These are phyloP conservation scores for Anastatus disparis DNA, from an alignment of 1,140 invertebrate species.

Conservation along the genomic window DNA sequence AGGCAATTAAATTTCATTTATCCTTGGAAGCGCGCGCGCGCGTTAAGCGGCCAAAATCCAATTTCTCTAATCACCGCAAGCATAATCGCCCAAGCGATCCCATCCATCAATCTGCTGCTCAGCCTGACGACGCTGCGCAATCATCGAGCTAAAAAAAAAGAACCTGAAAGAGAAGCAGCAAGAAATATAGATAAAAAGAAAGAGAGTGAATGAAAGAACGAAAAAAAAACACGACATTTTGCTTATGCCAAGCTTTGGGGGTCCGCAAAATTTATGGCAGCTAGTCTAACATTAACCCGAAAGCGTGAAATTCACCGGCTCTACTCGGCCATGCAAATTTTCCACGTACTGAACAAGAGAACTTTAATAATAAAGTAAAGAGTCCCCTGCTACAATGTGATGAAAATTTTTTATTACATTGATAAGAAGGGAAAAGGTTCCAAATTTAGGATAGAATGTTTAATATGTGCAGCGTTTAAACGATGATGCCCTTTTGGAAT, in stretches of 20 bases:
- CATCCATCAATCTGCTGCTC: slow-evolving; percentile 20
- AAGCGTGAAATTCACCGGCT: slow-evolving; percentile 10
- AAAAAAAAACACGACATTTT: no score
- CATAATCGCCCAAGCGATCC: slow-evolving; percentile 18
- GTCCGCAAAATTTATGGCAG: slow-evolving; percentile 11
- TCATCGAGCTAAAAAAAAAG: slow-evolving; percentile 1
- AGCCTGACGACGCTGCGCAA: background rate
- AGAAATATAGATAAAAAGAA: background rate
- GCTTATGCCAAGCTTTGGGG: no score
- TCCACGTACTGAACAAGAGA: no score
- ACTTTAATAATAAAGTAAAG: no score
- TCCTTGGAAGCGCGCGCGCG: background rate
- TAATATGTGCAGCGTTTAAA: no score
- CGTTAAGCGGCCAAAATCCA: slow-evolving; percentile 9
- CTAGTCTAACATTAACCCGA: background rate
- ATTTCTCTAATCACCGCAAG: slow-evolving; percentile 30
- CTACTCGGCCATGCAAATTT: no score
- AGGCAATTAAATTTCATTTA: slow-evolving; percentile 6
- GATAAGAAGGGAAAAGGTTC: no score
- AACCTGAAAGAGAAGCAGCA: background rate
- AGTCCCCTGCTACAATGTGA: no score
- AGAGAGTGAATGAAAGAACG: background rate
- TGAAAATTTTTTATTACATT: no score
- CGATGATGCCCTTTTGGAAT: no score
- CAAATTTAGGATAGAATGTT: no score